Evolutionary conservation across 2,888 invertebrate species (phyloP).

Genomic region (Pardosa pseudoannulata): DNA sequence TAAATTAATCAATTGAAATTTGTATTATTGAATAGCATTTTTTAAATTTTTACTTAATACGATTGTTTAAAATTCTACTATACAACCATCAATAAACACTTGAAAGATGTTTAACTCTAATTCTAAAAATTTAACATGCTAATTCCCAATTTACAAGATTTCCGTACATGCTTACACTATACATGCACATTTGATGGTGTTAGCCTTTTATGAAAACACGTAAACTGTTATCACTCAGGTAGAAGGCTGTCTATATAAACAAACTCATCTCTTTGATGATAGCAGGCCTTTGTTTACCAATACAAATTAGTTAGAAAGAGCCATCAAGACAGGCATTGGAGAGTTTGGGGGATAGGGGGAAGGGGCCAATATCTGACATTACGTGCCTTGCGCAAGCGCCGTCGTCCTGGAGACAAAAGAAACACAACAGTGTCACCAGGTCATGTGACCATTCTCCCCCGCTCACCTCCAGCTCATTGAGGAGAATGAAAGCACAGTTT

Average conservation of each 20-base stretch:
- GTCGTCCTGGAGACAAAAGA: conserved; percentile 65
- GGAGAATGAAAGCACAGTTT: background rate
- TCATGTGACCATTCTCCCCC: conserved; percentile 61
- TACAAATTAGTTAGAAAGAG: conserved; percentile 13
- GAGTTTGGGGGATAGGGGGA: background rate
- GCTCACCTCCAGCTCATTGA: conserved; percentile 21
- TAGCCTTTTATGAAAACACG: too few relatives aligned
- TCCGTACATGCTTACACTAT: background rate
- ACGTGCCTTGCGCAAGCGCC: conserved; percentile 36
- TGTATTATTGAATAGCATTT: too few relatives aligned
- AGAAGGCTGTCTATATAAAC: too few relatives aligned
- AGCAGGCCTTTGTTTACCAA: conserved; percentile 35
- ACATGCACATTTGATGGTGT: too few relatives aligned
- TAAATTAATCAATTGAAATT: too few relatives aligned
- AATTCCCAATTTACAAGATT: too few relatives aligned
- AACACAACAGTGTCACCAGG: conserved; percentile 72
- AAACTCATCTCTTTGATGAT: background rate
- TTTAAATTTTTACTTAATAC: too few relatives aligned
- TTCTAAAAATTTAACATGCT: too few relatives aligned
- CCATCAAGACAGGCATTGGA: background rate
- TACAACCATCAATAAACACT: too few relatives aligned
- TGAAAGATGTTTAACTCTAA: too few relatives aligned
- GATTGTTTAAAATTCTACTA: too few relatives aligned
- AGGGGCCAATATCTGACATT: conserved; percentile 16
- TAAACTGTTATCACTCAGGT: background rate